Conservation (phyloP, 35 echinoderm and acorn worm species). For the Ptychodera flava region DNA sequence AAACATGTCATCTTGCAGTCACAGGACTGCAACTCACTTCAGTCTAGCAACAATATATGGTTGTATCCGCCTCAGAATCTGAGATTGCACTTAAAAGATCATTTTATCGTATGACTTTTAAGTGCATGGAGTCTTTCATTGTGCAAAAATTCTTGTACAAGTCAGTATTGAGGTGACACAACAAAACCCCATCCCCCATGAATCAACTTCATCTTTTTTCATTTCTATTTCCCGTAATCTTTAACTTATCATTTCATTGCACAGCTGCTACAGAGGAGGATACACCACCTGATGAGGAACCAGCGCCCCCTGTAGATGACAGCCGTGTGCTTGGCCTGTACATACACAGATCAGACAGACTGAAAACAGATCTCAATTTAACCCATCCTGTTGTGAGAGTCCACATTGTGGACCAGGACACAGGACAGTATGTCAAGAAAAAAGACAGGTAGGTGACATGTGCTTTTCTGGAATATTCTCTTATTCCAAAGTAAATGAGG, state of each 20-base stretch:
- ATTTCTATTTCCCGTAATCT: too few relatives aligned
- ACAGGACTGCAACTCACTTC: too few relatives aligned
- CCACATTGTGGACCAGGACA: constrained; percentile 81
- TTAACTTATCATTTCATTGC: too few relatives aligned
- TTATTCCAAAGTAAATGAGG: too few relatives aligned
- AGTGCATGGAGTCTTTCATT: too few relatives aligned
- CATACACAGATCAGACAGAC: constrained; percentile 82
- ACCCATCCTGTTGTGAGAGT: constrained; percentile 88
- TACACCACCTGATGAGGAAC: constrained; percentile 17
- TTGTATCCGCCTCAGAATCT: too few relatives aligned
- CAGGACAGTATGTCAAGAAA: constrained; percentile 88
- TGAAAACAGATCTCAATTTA: constrained; percentile 89
- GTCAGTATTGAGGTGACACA: constrained; percentile 5
- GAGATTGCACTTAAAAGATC: too few relatives aligned
- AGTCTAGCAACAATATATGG: too few relatives aligned
- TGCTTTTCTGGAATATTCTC: too few relatives aligned
- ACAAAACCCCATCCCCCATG: neutral
- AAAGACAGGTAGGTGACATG: constrained; percentile 61
- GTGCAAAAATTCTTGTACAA: too few relatives aligned
- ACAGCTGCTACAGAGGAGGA: neutral
- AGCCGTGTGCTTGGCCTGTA: constrained; percentile 68
- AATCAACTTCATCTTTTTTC: neutral
- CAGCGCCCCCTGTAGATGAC: constrained; percentile 38
- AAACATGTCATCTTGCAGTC: too few relatives aligned
- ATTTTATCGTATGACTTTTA: too few relatives aligned